Evolutionary conservation across 2,113 vertebrate species (phyloP).

Genomic region (Dicrurus megarhynchus): DNA sequence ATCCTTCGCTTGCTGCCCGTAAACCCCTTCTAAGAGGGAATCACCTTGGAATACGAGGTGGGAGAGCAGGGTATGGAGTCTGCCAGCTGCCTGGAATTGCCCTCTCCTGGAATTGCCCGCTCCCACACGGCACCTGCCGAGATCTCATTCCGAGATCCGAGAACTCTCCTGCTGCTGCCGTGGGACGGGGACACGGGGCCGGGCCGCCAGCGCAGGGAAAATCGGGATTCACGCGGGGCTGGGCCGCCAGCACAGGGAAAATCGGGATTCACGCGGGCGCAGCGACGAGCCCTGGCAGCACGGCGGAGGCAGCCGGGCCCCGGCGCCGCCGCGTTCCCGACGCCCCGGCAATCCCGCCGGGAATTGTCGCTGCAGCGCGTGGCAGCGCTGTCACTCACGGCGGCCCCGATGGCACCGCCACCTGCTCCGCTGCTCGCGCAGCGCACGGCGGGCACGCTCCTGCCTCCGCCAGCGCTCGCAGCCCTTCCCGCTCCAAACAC

Average conservation of each 20-base stretch:
- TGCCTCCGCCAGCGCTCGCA: not conserved
- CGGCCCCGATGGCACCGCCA: not conserved
- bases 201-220: too few relatives aligned
- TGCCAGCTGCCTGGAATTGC: not conserved
- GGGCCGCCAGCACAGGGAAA: too few relatives aligned
- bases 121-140: not conserved
- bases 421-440: not conserved
- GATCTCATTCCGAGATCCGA: too few relatives aligned
- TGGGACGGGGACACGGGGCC: accelerated
- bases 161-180: not conserved
- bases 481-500: not conserved
- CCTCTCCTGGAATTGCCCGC: not conserved
- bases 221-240: too few relatives aligned
- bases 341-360: not conserved
- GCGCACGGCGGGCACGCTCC: not conserved
- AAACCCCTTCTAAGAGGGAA: not conserved
- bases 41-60: accelerated
- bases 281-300: accelerated
- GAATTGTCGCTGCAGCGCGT: accelerated
- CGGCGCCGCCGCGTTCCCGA: accelerated
- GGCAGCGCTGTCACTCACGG: not conserved
- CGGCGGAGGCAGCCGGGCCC: not conserved
- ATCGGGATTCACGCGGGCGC: accelerated
- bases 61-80: not conserved
- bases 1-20: not conserved